phyloP scores from a whole-genome alignment of 2,888 invertebrate species.

The Dolomedes plantarius region DNA sequence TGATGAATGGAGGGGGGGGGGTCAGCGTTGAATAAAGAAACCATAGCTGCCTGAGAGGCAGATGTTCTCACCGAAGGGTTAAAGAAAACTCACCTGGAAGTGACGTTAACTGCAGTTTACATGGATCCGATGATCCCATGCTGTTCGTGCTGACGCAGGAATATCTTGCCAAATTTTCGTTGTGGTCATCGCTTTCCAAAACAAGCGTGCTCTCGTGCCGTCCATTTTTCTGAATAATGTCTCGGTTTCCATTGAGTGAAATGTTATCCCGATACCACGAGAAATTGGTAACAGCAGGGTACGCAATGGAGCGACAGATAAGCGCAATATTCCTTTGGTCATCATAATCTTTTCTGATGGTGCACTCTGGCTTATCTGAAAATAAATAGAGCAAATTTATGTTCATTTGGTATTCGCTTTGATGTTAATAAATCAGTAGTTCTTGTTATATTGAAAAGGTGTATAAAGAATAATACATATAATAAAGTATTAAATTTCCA shows the following conservation, averaged over 20 bases:
- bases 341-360: conserved; percentile 84
- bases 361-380: conserved; percentile 90
- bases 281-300: conserved; percentile 87
- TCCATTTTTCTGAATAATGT: conserved; percentile 78
- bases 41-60: too few species aligned
- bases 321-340: conserved; percentile 84
- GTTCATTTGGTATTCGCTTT: too few species aligned
- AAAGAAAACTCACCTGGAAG: conserved; percentile 56
- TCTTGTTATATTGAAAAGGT: too few species aligned
- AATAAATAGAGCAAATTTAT: background rate
- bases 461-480: too few species aligned
- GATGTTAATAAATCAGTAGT: too few species aligned
- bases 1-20: too few species aligned
- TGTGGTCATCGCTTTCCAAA: conserved; percentile 79
- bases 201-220: conserved; percentile 77
- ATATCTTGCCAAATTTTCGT: conserved; percentile 83
- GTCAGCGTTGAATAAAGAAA: too few species aligned
- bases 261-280: conserved; percentile 87
- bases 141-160: conserved; percentile 90
- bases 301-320: conserved; percentile 88
- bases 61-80: too few species aligned
- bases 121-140: conserved; percentile 82
- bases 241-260: conserved; percentile 77
- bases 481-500: too few species aligned
- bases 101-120: conserved; percentile 74